Evolutionary conservation across 2,888 invertebrate species (phyloP).

Genomic region (Pseudeuparius sepicola): DNA sequence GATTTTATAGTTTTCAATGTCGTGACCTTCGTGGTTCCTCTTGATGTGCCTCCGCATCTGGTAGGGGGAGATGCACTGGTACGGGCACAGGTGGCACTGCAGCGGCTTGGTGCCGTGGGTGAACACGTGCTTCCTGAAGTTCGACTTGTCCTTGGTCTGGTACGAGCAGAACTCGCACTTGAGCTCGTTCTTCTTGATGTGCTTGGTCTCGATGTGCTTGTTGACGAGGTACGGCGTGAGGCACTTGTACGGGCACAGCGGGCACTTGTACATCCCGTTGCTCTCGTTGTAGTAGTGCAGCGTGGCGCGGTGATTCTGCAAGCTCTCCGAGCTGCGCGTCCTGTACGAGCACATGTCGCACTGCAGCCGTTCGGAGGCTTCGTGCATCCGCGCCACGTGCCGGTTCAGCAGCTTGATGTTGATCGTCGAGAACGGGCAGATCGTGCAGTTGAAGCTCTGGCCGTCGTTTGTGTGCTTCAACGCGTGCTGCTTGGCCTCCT

Average conservation of each 20-base stretch:
- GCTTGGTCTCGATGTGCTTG: slow-evolving; percentile 24
- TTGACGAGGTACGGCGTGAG: slow-evolving; percentile 19
- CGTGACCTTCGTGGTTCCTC: slow-evolving; percentile 25
- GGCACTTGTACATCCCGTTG: slow-evolving; percentile 17
- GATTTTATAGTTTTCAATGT: no score
- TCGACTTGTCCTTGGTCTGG: slow-evolving; percentile 28
- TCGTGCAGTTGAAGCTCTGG: no score
- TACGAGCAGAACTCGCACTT: slow-evolving; percentile 28
- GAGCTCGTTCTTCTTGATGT: slow-evolving; percentile 22
- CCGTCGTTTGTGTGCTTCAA: no score
- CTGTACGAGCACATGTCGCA: neutral
- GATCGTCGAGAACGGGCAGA: slow-evolving; percentile 23
- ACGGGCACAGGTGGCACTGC: slow-evolving; percentile 27
- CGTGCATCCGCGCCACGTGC: neutral
- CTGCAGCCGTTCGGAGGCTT: neutral
- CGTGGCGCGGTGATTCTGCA: neutral
- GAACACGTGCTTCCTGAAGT: slow-evolving; percentile 29
- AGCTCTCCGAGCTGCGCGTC: neutral
- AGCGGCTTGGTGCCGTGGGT: slow-evolving; percentile 27
- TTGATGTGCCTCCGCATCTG: slow-evolving; percentile 28
- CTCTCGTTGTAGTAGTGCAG: slow-evolving; percentile 6
- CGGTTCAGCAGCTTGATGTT: neutral
- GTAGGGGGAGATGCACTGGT: slow-evolving; percentile 29
- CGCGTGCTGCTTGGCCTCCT: no score
- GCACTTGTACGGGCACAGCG: slow-evolving; percentile 21